Evolutionary conservation across 2,888 invertebrate species (phyloP).

Genomic region (Rhyacophila evoluta): DNA sequence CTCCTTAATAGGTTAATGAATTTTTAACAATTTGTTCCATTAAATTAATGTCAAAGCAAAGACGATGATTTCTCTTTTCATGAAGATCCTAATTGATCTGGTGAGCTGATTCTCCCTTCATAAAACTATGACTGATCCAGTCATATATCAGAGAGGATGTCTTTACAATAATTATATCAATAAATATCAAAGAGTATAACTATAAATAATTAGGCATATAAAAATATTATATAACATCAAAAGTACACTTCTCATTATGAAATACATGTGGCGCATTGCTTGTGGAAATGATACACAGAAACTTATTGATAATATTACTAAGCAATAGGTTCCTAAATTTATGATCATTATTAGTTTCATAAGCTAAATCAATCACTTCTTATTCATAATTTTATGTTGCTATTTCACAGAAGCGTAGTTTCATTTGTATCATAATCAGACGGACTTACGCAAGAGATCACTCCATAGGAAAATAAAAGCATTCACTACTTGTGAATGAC

Average conservation of each 20-base stretch:
- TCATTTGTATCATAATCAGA: too few relatives aligned
- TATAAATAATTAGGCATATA: not conserved
- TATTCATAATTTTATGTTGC: not conserved
- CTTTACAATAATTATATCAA: not conserved
- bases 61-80: too few relatives aligned
- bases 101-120: too few relatives aligned
- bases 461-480: too few relatives aligned
- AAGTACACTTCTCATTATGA: not conserved
- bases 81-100: too few relatives aligned
- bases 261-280: slow-evolving; percentile 2
- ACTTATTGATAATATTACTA: not conserved
- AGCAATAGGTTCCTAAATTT: not conserved
- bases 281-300: not conserved
- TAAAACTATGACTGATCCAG: too few relatives aligned
- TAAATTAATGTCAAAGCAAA: too few relatives aligned
- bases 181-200: not conserved
- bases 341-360: not conserved
- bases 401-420: not conserved
- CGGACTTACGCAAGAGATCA: too few relatives aligned
- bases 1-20: too few relatives aligned
- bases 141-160: not conserved
- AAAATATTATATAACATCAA: slow-evolving; percentile 6
- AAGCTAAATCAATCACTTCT: not conserved
- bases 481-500: too few relatives aligned
- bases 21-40: too few relatives aligned